These are phyloP conservation scores for Takifugu bimaculatus DNA, from an alignment of 2,113 vertebrate species.

Conservation along the genomic window DNA sequence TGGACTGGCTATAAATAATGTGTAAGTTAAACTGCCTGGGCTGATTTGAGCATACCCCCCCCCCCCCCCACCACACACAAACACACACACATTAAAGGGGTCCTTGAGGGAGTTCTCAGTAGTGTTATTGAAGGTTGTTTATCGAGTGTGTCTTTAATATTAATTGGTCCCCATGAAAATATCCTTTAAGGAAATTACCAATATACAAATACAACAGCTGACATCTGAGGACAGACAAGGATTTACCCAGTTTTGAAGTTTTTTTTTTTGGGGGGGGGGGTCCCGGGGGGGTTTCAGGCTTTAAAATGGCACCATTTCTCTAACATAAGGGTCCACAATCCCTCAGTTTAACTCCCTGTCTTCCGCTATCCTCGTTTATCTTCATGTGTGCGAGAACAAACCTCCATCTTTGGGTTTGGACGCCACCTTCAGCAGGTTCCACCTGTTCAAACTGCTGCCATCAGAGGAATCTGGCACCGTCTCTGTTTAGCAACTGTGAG, in stretches of 20 bases:
- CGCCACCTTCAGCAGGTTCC: no score
- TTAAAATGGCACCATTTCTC: background rate
- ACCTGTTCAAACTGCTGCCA: no score
- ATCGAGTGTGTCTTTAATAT: constrained; percentile 37
- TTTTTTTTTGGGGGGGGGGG: no score
- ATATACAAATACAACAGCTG: constrained; percentile 4
- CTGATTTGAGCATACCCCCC: constrained; percentile 13
- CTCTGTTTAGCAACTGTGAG: no score
- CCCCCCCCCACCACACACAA: no score
- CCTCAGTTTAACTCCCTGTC: background rate
- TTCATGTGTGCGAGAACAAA: no score
- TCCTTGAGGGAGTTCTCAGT: constrained; percentile 30
- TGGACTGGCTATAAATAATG: constrained; percentile 12
- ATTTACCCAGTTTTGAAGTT: no score
- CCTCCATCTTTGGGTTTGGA: no score
- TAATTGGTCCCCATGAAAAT: constrained; percentile 52
- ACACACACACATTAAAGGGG: constrained; percentile 14
- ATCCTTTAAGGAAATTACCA: constrained; percentile 16
- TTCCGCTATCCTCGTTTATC: no score
- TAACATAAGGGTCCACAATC: constrained; percentile 5
- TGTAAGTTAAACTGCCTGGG: constrained; percentile 33
- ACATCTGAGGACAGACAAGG: no score
- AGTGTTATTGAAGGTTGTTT: constrained; percentile 24
- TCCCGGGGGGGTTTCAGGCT: no score
- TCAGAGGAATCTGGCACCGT: no score